A percentile compares a stretch with the other conserved stretches of the same genome.
These are phyloP conservation scores for Acromyrmex charruanus DNA, from an alignment of 1,140 invertebrate species.

Conservation along the genomic window DNA sequence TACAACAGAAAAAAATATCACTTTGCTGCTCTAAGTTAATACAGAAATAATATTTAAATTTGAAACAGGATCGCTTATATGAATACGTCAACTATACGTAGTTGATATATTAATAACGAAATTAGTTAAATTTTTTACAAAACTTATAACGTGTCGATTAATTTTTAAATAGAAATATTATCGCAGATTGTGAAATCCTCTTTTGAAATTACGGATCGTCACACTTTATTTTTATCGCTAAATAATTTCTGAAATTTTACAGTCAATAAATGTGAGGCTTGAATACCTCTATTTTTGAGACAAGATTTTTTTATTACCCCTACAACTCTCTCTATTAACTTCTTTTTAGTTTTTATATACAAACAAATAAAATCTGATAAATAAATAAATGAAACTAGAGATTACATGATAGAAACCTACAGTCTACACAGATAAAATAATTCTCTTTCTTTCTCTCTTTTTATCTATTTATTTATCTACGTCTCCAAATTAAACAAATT, in stretches of 20 bases:
- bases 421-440: too few species aligned
- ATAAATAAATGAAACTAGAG: not conserved
- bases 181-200: not conserved
- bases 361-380: not conserved
- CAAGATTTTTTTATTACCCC: not conserved
- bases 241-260: too few species aligned
- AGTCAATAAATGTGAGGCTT: too few species aligned
- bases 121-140: not conserved
- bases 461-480: slow-evolving; percentile 10
- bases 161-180: not conserved
- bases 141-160: not conserved
- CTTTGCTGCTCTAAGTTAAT: not conserved
- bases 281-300: too few species aligned
- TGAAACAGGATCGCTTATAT: too few species aligned
- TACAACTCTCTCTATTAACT: not conserved
- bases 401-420: not conserved
- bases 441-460: not conserved
- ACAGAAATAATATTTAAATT: not conserved
- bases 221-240: too few species aligned
- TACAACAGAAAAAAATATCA: not conserved
- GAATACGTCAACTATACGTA: too few species aligned
- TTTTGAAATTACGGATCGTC: not conserved
- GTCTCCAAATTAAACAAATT: not conserved
- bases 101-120: not conserved
- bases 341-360: not conserved